phyloP scores from a whole-genome alignment of 2,888 invertebrate genomes.

The Zelleria hepariella region DNA sequence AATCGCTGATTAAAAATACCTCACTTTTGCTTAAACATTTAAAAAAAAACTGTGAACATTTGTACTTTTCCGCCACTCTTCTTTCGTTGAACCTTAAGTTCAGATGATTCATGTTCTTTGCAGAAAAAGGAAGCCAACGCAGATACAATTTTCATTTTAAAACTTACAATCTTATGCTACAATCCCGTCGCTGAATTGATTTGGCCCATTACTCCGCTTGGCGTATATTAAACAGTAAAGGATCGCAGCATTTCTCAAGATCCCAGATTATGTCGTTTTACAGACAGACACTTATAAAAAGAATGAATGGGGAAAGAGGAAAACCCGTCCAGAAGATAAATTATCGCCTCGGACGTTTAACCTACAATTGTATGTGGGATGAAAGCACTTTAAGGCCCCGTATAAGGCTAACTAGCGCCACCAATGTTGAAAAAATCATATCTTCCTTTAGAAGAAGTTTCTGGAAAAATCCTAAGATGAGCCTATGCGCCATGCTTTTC shows the following conservation, averaged over 20 bases:
- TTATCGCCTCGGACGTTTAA: conserved; percentile 1
- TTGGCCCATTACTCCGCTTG: neutral
- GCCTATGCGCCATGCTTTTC: no score
- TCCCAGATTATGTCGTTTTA: conserved; percentile 1
- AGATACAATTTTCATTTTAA: neutral
- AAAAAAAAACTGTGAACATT: no score
- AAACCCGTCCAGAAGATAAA: conserved; percentile 2
- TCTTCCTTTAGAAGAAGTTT: no score
- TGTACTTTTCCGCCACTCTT: no score
- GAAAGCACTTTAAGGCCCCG: neutral
- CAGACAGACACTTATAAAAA: conserved; percentile 4
- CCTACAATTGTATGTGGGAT: neutral
- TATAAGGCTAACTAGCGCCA: no score
- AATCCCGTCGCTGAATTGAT: neutral
- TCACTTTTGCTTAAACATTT: no score
- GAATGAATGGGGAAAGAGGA: conserved; percentile 2
- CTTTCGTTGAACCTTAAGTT: no score
- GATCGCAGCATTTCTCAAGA: conserved; percentile 5
- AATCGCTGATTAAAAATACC: no score
- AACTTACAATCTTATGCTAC: neutral
- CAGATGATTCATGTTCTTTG: no score
- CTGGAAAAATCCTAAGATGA: no score
- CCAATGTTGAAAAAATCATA: no score
- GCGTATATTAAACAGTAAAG: neutral
- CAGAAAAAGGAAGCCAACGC: no score